Evolutionary conservation across 2,888 invertebrate genomes (phyloP).

Genomic region (Rhagonycha lutea): DNA sequence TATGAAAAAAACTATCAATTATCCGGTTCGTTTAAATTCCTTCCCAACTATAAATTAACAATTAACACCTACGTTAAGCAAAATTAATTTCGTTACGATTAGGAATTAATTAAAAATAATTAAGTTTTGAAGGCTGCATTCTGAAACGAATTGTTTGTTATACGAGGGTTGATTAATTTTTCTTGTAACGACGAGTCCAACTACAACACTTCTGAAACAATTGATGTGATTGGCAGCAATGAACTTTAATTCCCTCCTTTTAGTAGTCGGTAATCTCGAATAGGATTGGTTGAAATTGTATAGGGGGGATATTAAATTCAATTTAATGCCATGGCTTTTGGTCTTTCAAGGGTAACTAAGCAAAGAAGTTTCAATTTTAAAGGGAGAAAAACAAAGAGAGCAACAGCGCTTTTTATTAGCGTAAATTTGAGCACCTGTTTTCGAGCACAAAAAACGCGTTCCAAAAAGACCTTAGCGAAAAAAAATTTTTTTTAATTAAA

Average conservation of each 20-base stretch:
- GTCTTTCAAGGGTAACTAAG: conserved; percentile 25
- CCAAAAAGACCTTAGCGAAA: too few relatives aligned
- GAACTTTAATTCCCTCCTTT: conserved; percentile 51
- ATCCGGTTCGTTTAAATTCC: neutral
- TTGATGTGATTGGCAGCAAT: conserved; percentile 51
- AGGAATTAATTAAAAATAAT: neutral
- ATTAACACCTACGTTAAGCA: neutral
- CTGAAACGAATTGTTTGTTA: conserved; percentile 25
- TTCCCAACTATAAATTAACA: neutral
- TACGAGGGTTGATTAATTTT: conserved; percentile 47
- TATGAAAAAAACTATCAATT: neutral
- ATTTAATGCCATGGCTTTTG: conserved; percentile 54
- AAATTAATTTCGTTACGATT: conserved; percentile 1
- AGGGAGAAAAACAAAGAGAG: conserved; percentile 14
- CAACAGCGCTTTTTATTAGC: conserved; percentile 13
- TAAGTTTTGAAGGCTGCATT: neutral
- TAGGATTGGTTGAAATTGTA: conserved; percentile 47
- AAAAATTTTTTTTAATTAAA: neutral
- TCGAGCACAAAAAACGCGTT: too few relatives aligned
- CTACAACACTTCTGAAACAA: conserved; percentile 23
- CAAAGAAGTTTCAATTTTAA: conserved; percentile 17
- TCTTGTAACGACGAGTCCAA: conserved; percentile 26
- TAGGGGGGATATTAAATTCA: conserved; percentile 57
- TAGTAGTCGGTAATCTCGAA: conserved; percentile 47
- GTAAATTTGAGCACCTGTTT: neutral